Base-by-base conservation (phyloP, 2,797 vertebrate genomes). In the Ataeniobius toweri region DNA sequence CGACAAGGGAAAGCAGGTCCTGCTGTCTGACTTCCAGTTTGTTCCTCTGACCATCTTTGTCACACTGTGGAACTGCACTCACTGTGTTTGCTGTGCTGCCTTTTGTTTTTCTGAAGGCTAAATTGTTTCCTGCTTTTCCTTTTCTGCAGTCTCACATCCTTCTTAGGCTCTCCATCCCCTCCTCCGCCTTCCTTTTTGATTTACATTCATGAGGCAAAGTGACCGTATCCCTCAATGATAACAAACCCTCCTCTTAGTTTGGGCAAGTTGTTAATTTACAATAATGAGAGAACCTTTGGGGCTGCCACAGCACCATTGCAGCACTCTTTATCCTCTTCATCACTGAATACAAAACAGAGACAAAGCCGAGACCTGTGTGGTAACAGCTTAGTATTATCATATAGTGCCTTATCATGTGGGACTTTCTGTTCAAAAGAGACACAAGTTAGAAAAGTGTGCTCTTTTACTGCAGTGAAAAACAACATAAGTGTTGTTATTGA, bases 341-440 rank as follows among this genome's bases (percentile, higher is more conserved):
- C 77, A 51, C 76, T 51, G 41, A 80, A 78, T 79, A 68, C 24
- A 77, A 89, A 63, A 68, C 61, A 79, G 41, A 69, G 63, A 88
- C 79, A 71, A 72, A 76, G 67, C 83, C 55, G 20, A 80, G 74
- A 71, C 88, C 53, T 74, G 68, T 73, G 73, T 85, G 51, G 83
- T 85, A 84, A 61, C 74, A 74, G 80, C 80, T 81, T 31, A 69
- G 77, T 88, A 63, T 69, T 44, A 69, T 84, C 76, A 31, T 31
- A n/a, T 26, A 22, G 75, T 63, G 69, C 83, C 75, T 81, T 76
- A 61, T 73, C 67, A 78, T 78, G 73, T 77, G 53, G 58, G 61
- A 3, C 56, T 83, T 84, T 86, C 86, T 91, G 82, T 84, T 91
- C 70, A 85, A 86, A 88, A 86, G 70, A 87, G 58, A 73, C 53